These are phyloP conservation scores for Cephalopachus bancanus DNA, from an alignment of 2,797 vertebrate species.

Conservation along the genomic window DNA sequence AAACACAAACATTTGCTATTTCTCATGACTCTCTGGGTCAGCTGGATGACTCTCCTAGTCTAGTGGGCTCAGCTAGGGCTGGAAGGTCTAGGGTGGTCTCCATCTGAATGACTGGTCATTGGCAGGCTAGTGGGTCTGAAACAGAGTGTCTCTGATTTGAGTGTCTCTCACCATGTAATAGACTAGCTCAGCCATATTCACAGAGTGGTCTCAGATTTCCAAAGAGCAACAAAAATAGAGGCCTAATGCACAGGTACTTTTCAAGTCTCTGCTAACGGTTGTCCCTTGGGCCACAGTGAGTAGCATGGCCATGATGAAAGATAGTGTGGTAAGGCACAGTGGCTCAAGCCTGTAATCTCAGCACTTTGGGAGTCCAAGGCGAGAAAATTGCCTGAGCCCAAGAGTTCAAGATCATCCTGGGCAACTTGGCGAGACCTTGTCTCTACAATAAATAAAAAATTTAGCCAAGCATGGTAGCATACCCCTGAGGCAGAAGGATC, in stretches of 20 bases:
- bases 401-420: background rate
- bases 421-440: background rate
- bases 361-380: background rate
- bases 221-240: conserved; percentile 22
- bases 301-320: background rate
- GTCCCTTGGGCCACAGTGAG: background rate
- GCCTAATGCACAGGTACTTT: background rate
- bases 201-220: background rate
- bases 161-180: background rate
- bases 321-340: background rate
- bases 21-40: background rate
- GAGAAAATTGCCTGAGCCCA: background rate
- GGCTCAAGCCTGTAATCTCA: background rate
- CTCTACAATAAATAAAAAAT: background rate
- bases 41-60: background rate
- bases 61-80: background rate
- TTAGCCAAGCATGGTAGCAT: background rate
- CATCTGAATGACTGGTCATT: background rate
- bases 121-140: background rate
- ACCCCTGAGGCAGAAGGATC: background rate
- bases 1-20: background rate
- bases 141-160: background rate
- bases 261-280: background rate
- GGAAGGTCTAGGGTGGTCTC: background rate
- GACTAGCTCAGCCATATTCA: background rate